Conservation (phyloP, 2,797 vertebrate genomes). For the Pantherophis vulpinus region DNA sequence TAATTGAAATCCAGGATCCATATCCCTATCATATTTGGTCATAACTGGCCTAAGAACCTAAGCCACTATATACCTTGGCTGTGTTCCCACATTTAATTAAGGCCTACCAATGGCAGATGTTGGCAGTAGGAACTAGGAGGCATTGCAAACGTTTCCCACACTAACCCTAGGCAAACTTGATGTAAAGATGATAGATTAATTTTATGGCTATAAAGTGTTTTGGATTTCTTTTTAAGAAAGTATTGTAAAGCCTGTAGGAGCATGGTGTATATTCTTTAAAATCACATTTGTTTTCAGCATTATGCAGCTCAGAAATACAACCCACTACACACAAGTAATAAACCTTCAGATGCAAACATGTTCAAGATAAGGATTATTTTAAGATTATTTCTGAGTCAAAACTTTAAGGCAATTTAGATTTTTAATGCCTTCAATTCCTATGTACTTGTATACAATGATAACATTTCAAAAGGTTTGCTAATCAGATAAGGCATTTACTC, state of each 20-base stretch:
- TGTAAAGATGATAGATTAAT: background rate
- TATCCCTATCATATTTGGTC: background rate
- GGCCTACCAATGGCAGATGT: background rate
- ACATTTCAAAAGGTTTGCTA: constrained; percentile 27
- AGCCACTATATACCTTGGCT: background rate
- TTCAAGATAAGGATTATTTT: background rate
- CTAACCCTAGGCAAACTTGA: background rate
- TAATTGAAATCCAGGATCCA: background rate
- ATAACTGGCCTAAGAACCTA: background rate
- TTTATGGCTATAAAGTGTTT: background rate
- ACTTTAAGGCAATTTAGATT: background rate
- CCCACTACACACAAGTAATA: background rate
- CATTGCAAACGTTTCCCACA: background rate
- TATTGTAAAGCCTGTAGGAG: background rate
- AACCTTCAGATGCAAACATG: background rate
- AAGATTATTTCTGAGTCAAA: background rate
- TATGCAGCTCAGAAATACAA: background rate
- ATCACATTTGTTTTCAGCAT: background rate
- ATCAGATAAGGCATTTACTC: background rate
- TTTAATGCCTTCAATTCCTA: background rate
- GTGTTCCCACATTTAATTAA: background rate
- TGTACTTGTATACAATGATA: background rate
- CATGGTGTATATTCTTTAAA: background rate
- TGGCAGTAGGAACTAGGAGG: background rate
- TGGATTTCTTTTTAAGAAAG: background rate